phyloP scores from a whole-genome alignment of 1,140 invertebrate genomes.

The Eupristina koningsbergeri region DNA sequence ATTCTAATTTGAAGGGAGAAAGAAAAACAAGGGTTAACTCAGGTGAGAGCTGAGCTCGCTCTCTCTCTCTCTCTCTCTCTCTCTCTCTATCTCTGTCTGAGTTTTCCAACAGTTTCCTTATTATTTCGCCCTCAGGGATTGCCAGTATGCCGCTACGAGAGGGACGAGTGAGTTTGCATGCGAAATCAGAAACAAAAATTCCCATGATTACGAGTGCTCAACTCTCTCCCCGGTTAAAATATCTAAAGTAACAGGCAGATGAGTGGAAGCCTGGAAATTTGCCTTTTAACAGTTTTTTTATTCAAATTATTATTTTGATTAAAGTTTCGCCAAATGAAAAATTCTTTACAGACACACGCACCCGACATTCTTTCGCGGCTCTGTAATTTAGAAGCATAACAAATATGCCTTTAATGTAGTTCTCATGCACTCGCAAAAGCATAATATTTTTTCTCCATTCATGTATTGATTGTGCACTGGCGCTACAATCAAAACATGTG shows the following conservation, averaged over 20 bases:
- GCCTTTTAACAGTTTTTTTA: not conserved
- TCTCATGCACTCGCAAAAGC: not conserved
- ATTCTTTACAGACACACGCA: not conserved
- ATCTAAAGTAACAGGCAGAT: not conserved
- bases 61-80: too few species aligned
- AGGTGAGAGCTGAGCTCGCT: not conserved
- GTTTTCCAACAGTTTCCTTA: not conserved
- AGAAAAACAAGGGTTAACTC: not conserved
- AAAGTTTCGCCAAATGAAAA: not conserved
- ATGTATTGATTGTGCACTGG: not conserved
- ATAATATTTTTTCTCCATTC: not conserved
- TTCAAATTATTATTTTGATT: constrained; percentile 1
- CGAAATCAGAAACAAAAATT: not conserved
- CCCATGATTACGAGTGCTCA: not conserved
- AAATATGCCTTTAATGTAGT: not conserved
- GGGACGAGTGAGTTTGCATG: not conserved
- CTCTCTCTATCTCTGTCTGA: too few species aligned
- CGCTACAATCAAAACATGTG: not conserved
- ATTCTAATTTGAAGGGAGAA: not conserved
- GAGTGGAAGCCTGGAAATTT: not conserved
- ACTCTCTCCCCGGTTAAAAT: not conserved
- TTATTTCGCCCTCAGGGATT: not conserved
- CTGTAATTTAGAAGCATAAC: not conserved
- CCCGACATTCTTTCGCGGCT: too few species aligned
- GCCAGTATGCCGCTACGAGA: not conserved